Percentiles rank a stretch among this genome's conserved stretches.
Evolutionary conservation across 2,797 vertebrate species (phyloP).

Genomic region (Bovichtus diacanthus): DNA sequence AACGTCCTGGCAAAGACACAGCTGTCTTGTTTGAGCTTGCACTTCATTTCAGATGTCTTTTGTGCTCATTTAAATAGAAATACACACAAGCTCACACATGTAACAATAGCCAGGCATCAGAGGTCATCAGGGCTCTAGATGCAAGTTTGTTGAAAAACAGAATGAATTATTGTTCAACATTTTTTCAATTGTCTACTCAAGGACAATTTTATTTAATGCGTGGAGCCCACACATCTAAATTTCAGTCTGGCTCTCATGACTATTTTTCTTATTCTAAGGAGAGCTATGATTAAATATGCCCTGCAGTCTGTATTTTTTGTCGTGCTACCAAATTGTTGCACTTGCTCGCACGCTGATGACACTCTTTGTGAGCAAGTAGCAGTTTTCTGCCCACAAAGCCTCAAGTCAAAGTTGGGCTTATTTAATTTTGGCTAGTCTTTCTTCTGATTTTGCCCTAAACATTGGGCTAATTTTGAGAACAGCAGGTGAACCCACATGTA

Average conservation of each 20-base stretch:
- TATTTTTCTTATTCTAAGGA: neutral
- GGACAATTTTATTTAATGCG: neutral
- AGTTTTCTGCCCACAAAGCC: neutral
- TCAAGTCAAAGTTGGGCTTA: neutral
- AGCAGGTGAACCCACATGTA: constrained; percentile 59
- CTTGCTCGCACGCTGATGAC: neutral
- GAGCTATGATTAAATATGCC: neutral
- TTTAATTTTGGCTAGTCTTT: constrained; percentile 41
- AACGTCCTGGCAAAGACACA: constrained; percentile 72
- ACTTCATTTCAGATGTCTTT: constrained; percentile 74
- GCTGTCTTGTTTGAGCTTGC: constrained; percentile 78
- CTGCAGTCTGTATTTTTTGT: neutral
- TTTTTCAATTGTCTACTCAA: neutral
- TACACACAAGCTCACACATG: constrained; percentile 67
- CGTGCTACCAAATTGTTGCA: neutral
- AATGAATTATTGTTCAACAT: constrained; percentile 32
- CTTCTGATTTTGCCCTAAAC: constrained; percentile 33
- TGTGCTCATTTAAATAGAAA: constrained; percentile 73
- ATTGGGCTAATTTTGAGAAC: constrained; percentile 25
- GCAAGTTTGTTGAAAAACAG: constrained; percentile 34
- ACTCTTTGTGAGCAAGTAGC: neutral
- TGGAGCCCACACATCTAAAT: neutral
- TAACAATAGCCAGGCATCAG: constrained; percentile 60
- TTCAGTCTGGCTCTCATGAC: neutral
- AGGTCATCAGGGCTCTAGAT: constrained; percentile 57